Evolutionary conservation across 2,888 invertebrate species (phyloP), one percentile per base, ranked within the genome.

Genomic region (Orthosia incerta): DNA sequence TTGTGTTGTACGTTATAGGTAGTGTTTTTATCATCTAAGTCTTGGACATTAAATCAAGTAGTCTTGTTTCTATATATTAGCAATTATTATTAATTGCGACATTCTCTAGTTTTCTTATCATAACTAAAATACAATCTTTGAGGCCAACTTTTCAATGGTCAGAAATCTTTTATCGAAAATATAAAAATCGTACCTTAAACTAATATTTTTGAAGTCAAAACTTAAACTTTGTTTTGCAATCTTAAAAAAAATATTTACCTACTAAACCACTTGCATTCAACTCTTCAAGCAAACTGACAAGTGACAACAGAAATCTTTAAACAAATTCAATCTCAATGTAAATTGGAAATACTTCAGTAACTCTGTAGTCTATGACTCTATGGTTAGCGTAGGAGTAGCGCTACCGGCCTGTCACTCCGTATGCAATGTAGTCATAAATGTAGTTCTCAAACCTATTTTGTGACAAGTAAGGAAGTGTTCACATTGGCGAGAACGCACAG

Each of bases 391-490:
- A 68, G 80, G 80, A 53, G 83, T 64, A 26, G n/a, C 20, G 83
- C 80, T 84, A 84, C 80, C 70, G 76, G 60, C 84, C 67, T 81
- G 80, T 84, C 84, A 64, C 69, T 75, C 39, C 46, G 56, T 55
- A 69, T 62, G 69, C 75, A 74, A 83, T 80, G 69, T 67, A 60
- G 57, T 63, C 66, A 62, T 79, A 82, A 80, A 80, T 70, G 56
- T 66, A 67, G 46, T 66, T 69, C 59, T 82, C 62, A 63, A 55
- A 70, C 56, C 55, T 46, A 83, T 75, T 46, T 60, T 76, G 66
- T 70, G 62, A 80, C 23, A 63, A 0, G 3, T 64, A 51, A 84
- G 51, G 59, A 55, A 13, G 48, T 51, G 18, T 56, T 2, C 63
- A 66, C 66, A 80, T 50, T 46, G 46, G 48, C 23, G 18, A 60